phyloP scores from a whole-genome alignment of 2,888 invertebrate genomes.

The Atherix ibis region DNA sequence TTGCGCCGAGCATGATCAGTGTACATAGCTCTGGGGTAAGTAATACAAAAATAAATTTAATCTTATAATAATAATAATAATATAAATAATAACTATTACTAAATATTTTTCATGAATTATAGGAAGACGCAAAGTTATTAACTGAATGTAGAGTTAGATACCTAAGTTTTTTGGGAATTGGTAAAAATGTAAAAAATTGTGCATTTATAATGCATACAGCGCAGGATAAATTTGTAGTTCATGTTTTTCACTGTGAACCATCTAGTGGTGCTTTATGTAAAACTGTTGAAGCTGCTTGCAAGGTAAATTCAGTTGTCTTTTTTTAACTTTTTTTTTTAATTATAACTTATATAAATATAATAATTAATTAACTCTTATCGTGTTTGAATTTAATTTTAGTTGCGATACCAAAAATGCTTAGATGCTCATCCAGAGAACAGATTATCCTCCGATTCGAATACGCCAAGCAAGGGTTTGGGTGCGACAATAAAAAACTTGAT shows the following conservation, averaged over 20 bases:
- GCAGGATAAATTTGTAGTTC: slow-evolving; percentile 85
- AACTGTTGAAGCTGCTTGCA: slow-evolving; percentile 96
- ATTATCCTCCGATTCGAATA: slow-evolving; percentile 25
- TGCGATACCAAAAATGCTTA: slow-evolving; percentile 90
- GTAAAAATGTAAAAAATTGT: slow-evolving; percentile 85
- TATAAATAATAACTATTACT: no score
- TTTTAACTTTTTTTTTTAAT: slow-evolving; percentile 26
- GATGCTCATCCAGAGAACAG: slow-evolving; percentile 65
- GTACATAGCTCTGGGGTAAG: slow-evolving; percentile 70
- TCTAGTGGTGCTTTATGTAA: slow-evolving; percentile 92
- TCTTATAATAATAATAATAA: slow-evolving; percentile 3
- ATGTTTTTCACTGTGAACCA: slow-evolving; percentile 92
- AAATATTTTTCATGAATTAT: slow-evolving; percentile 3
- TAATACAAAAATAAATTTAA: slow-evolving; percentile 9
- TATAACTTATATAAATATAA: no score
- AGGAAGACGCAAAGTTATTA: slow-evolving; percentile 54
- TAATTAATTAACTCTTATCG: not conserved
- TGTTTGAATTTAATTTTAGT: slow-evolving; percentile 34
- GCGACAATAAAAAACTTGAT: slow-evolving; percentile 68
- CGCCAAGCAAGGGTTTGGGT: slow-evolving; percentile 50
- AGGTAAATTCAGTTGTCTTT: slow-evolving; percentile 40
- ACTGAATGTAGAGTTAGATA: slow-evolving; percentile 90
- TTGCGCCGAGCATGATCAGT: slow-evolving; percentile 87
- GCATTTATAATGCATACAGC: slow-evolving; percentile 96
- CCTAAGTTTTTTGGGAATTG: slow-evolving; percentile 91